These are phyloP conservation scores for Battus philenor DNA, from an alignment of 1,140 invertebrate genomes.

Conservation along the genomic window DNA sequence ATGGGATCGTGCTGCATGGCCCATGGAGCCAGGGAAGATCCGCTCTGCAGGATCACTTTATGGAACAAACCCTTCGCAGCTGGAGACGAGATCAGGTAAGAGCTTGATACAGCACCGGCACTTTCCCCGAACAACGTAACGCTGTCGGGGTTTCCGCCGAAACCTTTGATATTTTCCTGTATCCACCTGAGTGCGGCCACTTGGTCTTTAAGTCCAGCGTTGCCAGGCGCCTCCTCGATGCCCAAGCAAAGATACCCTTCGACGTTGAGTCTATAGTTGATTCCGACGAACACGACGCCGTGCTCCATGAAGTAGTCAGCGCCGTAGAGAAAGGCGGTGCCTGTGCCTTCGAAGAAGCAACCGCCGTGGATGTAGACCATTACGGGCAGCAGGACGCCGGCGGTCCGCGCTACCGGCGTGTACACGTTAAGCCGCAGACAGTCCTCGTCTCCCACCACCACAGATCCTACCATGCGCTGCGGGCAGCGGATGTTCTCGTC, in stretches of 20 bases:
- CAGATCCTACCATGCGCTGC: slow-evolving; percentile 38
- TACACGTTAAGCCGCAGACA: slow-evolving; percentile 91
- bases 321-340: slow-evolving; percentile 73
- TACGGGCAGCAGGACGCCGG: slow-evolving; percentile 64
- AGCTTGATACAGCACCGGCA: slow-evolving; percentile 63
- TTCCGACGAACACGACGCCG: slow-evolving; percentile 80
- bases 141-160: slow-evolving; percentile 68
- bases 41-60: slow-evolving; percentile 79
- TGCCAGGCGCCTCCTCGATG: slow-evolving; percentile 77
- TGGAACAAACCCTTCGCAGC: slow-evolving; percentile 56
- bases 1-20: slow-evolving; percentile 65
- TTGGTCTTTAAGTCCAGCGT: slow-evolving; percentile 78
- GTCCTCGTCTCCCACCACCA: slow-evolving; percentile 79
- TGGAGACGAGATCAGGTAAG: slow-evolving; percentile 57
- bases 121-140: slow-evolving; percentile 71
- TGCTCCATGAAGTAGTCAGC: slow-evolving; percentile 80
- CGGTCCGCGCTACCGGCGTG: slow-evolving; percentile 71
- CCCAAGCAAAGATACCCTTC: slow-evolving; percentile 81
- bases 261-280: slow-evolving; percentile 81
- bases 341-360: slow-evolving; percentile 76
- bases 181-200: slow-evolving; percentile 77
- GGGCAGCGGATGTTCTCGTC: slow-evolving; percentile 59
- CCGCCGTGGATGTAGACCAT: slow-evolving; percentile 83
- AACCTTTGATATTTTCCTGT: slow-evolving; percentile 72
- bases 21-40: slow-evolving; percentile 81